Evolutionary conservation across 2,113 vertebrate species (phyloP).

Genomic region (Illadopsis cleaveri): DNA sequence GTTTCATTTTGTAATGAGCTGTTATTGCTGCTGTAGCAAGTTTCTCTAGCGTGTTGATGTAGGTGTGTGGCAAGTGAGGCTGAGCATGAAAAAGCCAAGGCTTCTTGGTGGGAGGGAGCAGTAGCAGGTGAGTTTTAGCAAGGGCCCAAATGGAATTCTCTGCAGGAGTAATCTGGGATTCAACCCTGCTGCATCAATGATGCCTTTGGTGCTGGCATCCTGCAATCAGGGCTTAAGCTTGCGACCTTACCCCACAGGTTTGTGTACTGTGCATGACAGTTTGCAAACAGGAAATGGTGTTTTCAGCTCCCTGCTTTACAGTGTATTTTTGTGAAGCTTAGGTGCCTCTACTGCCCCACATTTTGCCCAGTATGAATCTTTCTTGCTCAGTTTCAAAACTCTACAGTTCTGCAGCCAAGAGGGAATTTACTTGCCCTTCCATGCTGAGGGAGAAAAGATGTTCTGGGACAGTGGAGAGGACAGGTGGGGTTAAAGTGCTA

Average conservation of each 20-base stretch:
- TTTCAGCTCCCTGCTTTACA: background rate
- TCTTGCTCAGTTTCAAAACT: background rate
- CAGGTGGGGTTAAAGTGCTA: background rate
- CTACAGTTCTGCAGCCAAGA: background rate
- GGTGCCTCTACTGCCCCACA: background rate
- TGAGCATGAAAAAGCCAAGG: background rate
- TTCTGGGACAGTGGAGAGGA: background rate
- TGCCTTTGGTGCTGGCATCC: background rate
- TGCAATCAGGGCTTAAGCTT: background rate
- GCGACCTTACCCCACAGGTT: fast-evolving
- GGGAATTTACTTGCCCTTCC: background rate
- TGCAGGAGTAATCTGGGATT: background rate
- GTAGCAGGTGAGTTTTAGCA: background rate
- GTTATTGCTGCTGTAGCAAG: background rate
- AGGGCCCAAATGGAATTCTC: background rate
- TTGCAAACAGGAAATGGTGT: background rate
- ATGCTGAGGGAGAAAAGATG: background rate
- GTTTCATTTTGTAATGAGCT: background rate
- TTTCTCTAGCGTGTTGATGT: background rate
- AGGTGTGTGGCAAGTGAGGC: background rate
- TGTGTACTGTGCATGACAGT: background rate
- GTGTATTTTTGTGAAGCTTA: background rate
- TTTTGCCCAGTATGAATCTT: background rate
- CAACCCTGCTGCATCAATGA: background rate
- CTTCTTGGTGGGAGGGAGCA: background rate